Evolutionary conservation across 2,797 vertebrate genomes (phyloP), one percentile per base, ranked within the genome.

Genomic region (Leptodactylus fallax): DNA sequence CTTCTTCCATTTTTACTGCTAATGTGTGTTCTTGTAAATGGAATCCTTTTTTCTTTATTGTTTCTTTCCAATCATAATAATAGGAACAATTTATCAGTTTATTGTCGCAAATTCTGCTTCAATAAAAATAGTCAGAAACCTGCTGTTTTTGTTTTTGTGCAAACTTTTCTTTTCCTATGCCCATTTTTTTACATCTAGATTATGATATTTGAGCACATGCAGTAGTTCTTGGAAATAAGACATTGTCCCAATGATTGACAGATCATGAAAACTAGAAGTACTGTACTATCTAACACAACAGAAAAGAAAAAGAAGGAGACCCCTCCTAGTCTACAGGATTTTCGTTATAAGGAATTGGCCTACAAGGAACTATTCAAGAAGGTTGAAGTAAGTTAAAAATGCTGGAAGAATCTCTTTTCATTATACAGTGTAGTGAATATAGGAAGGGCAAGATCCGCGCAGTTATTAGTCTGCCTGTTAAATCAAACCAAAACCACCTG

Each of bases 401-500:
- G 72, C 90, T 88, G 85, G 71, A 53, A 81, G 3, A 47, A 55
- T 91, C 91, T 92, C 72, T 80, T 92, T 91, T 92, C 72, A 91
- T 76, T 76, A 76, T 13, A 5, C 88, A 90, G 91, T 88, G 87
- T 90, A 92, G 88, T 86, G 72, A 83, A 85, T 90, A 45, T 91
- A 77, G 84, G 85, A 94, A 93, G 89, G 91, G n/a, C 89, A 93
- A 93, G 88, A 91, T 89, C 81, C 89, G 27, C 91, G 7, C 49
- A 90, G 90, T 91, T 85, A 92, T 94, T 93, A 92, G 65, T 93
- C 86, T 91, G 86, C 84, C 76, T 58, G 60, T 92, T 91, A 91
- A 93, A 92, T 92, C 86, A 88, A 92, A 92, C 87, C 4, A 4
- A 93, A 91, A 85, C 78, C 72, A 91, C 84, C 85, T 19, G 87